phyloP scores from a whole-genome alignment of 2,888 invertebrate genomes.

The Gibbula magus region DNA sequence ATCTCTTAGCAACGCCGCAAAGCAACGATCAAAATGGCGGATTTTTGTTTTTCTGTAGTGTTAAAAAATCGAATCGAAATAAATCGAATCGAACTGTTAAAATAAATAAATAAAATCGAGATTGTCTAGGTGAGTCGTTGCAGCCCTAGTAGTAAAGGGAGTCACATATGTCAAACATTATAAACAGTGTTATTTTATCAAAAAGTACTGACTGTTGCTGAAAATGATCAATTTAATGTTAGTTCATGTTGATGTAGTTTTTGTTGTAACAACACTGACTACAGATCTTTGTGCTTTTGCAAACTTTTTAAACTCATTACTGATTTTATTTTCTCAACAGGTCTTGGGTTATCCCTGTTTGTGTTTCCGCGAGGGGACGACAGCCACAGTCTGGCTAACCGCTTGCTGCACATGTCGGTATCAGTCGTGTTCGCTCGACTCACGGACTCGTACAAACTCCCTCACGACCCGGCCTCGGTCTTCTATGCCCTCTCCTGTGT shows the following conservation, averaged over 20 bases:
- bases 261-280: not conserved
- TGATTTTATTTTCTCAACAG: not conserved
- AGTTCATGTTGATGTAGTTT: not conserved
- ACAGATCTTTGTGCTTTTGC: not conserved
- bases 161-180: no score
- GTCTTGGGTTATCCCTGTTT: slow-evolving; percentile 3
- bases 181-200: no score
- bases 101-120: no score
- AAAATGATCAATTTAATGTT: no score
- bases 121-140: no score
- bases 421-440: not conserved
- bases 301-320: not conserved
- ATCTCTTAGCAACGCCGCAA: no score
- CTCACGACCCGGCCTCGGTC: slow-evolving; percentile 19
- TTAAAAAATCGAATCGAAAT: no score
- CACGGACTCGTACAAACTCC: slow-evolving; percentile 12
- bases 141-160: not conserved
- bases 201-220: no score
- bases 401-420: not conserved
- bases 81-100: no score
- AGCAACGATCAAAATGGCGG: no score
- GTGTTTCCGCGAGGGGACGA: not conserved
- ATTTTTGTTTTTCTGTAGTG: no score
- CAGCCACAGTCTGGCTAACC: not conserved
- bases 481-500: slow-evolving; percentile 28